phyloP scores from a whole-genome alignment of 2,113 vertebrate genomes.

The Bambusicola thoracicus region DNA sequence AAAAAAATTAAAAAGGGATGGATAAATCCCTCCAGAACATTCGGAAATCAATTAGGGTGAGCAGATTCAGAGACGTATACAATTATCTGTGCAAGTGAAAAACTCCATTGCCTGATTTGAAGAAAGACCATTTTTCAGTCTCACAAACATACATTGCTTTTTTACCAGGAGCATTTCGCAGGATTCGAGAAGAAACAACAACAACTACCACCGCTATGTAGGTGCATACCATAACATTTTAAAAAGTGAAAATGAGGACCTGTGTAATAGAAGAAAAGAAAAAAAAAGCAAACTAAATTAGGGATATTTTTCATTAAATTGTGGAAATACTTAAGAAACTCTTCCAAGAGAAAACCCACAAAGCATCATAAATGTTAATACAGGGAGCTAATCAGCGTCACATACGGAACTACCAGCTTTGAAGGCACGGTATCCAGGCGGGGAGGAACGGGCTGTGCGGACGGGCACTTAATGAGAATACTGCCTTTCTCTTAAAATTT shows the following conservation, averaged over 20 bases:
- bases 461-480: not conserved
- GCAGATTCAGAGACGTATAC: slow-evolving; percentile 19
- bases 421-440: not conserved
- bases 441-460: slow-evolving; percentile 8
- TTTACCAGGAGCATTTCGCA: not conserved
- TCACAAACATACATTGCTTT: not conserved
- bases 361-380: slow-evolving; percentile 29
- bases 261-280: not conserved
- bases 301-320: not conserved
- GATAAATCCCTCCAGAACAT: slow-evolving; percentile 36
- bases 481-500: slow-evolving; percentile 32
- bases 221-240: not conserved
- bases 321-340: slow-evolving; percentile 8
- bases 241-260: not conserved
- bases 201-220: not conserved
- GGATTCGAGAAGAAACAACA: not conserved
- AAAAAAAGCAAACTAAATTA: not conserved
- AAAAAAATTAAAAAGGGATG: slow-evolving; percentile 40
- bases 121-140: not conserved
- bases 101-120: slow-evolving; percentile 44
- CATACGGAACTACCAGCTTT: not conserved
- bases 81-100: slow-evolving; percentile 24
- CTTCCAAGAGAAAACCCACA: not conserved
- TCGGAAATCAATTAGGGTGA: slow-evolving; percentile 45
- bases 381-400: slow-evolving; percentile 20